Evolutionary conservation across 2,888 invertebrate species (phyloP), one percentile per base, ranked within the genome.

Genomic region (Macroteleia sp.): DNA sequence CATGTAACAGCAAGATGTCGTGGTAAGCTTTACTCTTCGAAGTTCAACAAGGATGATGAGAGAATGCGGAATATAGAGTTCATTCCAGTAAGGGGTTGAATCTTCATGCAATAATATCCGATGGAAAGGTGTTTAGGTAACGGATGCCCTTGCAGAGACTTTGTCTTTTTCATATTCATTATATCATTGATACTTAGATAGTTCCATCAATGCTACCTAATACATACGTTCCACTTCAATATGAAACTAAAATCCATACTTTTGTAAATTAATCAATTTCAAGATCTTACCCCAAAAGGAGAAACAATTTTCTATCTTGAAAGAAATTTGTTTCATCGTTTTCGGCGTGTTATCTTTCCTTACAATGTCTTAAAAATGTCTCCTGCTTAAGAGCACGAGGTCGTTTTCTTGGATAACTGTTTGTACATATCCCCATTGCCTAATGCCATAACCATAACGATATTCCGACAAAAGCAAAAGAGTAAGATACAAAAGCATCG

Each of bases 371-470:
- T 62, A 61, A 62, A 62, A 67, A 32, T 69, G 62, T 67, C 46
- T 50, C 34, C 30, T 54, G 67, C 67, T 69, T 57, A 79, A 77
- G 75, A 77, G 71, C 48, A 67, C 81, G 79, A 67, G 82, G 79
- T 86, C 87, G 85, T 88, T 88, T 77, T 81, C 82, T 57, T 79
- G 83, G 83, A 87, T 87, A 87, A 88, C 87, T 86, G 86, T 87
- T 88, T 89, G 87, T 87, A 88, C 83, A 83, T 81, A 67, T 82
- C 83, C 84, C 81, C 82, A 82, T 84, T 82, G 85, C 85, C 85
- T 83, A 85, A 85, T 85, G 83, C 85, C 86, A 86, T 89, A 88
- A 88, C 87, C 88, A 81, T 89, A 89, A 89, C 86, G 86, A 86
- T 86, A 85, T 82, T 80, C 71, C 82, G 79, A 69, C 79, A 85